phyloP scores from a whole-genome alignment of 2,797 vertebrate genomes.

The Poeciliopsis gracilis region DNA sequence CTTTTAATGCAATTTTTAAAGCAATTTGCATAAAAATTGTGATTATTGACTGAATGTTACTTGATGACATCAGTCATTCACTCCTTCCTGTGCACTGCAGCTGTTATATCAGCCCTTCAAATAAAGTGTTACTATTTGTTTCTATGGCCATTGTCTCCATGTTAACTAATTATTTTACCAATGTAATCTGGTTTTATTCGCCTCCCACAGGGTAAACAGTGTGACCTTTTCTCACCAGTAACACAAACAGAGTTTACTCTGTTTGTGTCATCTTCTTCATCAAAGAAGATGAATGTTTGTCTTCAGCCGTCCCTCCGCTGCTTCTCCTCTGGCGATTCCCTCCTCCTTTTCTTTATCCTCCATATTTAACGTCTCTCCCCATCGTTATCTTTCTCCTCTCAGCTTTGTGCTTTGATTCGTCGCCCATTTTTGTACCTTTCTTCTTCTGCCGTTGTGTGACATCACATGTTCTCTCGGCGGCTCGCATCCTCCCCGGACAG shows the following conservation, averaged over 20 bases:
- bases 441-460: conserved; percentile 43
- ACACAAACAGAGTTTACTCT: conserved; percentile 23
- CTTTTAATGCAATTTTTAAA: too few species aligned
- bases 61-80: too few species aligned
- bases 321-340: background rate
- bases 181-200: background rate
- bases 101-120: too few species aligned
- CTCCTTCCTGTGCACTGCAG: too few species aligned
- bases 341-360: conserved; percentile 12
- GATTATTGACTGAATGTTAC: too few species aligned
- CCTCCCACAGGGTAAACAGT: background rate
- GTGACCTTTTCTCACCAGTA: background rate
- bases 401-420: conserved; percentile 51
- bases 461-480: conserved; percentile 53
- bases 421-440: conserved; percentile 33
- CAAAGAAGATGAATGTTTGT: conserved; percentile 47
- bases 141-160: background rate
- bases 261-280: too few species aligned
- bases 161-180: background rate
- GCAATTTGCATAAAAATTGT: too few species aligned
- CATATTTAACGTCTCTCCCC: conserved; percentile 18
- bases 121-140: background rate
- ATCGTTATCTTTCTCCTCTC: conserved; percentile 20
- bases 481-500: conserved; percentile 64
- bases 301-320: conserved; percentile 28